A percentile compares a stretch with the other conserved stretches of the same genome.
These are phyloP conservation scores for Noturus placidus DNA, from an alignment of 2,113 vertebrate species.

Conservation along the genomic window DNA sequence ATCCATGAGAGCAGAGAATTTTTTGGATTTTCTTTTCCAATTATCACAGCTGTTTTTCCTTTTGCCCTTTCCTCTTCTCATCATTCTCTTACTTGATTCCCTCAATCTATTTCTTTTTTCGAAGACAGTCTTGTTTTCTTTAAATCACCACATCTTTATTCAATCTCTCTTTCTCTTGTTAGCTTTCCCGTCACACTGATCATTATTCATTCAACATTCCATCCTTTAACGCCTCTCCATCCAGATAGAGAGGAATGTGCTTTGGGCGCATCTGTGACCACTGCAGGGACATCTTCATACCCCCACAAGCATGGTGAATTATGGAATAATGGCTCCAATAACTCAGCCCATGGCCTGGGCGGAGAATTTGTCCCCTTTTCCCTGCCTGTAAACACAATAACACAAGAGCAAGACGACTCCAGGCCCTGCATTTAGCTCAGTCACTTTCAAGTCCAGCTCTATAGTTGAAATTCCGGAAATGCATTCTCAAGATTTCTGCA, in stretches of 20 bases:
- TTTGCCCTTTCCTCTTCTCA: neutral
- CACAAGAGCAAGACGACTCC: neutral
- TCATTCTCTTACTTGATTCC: neutral
- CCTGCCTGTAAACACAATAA: conserved; percentile 29
- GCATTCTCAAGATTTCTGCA: neutral
- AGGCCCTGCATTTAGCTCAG: neutral
- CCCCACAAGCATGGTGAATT: conserved; percentile 6
- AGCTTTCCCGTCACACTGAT: neutral
- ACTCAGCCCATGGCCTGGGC: neutral
- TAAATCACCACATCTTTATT: neutral
- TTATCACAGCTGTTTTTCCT: neutral
- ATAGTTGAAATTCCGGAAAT: neutral
- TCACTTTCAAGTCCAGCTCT: neutral
- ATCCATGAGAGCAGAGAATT: too few relatives aligned
- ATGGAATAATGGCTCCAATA: conserved; percentile 27
- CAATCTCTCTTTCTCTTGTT: neutral
- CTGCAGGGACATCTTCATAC: conserved; percentile 10
- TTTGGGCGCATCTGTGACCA: conserved; percentile 19
- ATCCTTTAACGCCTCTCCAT: conserved; percentile 16
- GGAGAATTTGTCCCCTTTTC: conserved; percentile 31
- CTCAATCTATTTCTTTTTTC: conserved; percentile 16
- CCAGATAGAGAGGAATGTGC: conserved; percentile 20
- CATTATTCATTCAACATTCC: conserved; percentile 31
- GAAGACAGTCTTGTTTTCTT: neutral
- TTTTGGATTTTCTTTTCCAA: too few relatives aligned